Base-by-base conservation (phyloP, 1,140 invertebrate genomes). In the Nephila pilipes region DNA sequence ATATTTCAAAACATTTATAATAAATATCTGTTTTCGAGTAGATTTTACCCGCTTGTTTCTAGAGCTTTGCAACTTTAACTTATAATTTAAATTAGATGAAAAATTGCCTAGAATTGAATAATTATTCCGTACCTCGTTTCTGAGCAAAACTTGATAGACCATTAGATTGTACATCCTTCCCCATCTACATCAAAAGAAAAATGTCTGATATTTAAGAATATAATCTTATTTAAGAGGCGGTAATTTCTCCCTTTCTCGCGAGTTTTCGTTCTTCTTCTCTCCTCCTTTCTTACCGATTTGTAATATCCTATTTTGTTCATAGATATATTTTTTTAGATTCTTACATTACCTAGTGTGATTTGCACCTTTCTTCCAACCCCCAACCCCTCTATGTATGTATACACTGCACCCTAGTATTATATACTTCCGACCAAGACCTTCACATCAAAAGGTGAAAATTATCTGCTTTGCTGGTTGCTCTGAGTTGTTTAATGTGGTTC, bases 401-500 rank as follows among this genome's bases (percentile, higher is more conserved):
- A 32, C 63, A 29, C 25, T 25, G 63, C 14, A 10, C 63, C 14
- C 25, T 25, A 25, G n/a, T 32, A 14, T 25, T 25, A 25, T 25
- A 32, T 29, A 25, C 63, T 69, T 69, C 63, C 63, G n/a, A 58
- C 54, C 54, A 85, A 16, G 36, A 55, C 54, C 25, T 85, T 55
- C 81, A 55, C 25, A 55, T 85, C 38, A 57, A 85, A 18, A 63
- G 18, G n/a, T 22, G 58, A 63, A 69, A 69, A 69, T 69, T 46
- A 87, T 87, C 58, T 63, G 29, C 58, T 87, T n/a, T 36, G 29
- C 20, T n/a, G n/a, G 8, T n/a, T 29, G n/a, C 22, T 69, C 85
- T 63, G 18, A 32, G 85, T 29, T 63, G 29, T 87, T 87, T 65
- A 87, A 69, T 87, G 85, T 55, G 60, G 85, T 65, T 60, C 38